Base-by-base conservation (phyloP, 2,113 vertebrate genomes). In the Engystomops pustulosus region DNA sequence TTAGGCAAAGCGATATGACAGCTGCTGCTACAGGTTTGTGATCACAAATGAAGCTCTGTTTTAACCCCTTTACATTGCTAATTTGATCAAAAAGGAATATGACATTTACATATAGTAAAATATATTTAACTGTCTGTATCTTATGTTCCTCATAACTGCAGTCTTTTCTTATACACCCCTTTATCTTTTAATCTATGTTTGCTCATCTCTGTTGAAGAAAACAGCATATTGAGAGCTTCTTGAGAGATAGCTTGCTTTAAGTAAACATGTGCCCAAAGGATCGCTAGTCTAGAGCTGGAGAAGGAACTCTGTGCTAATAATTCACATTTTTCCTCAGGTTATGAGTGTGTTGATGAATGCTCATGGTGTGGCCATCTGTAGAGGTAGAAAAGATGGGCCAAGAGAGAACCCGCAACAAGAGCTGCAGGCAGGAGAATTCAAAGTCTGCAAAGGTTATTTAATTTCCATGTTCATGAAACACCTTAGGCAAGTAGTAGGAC, bases 301-400 rank as follows among this genome's bases (percentile, higher is more conserved):
- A 30, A 38, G 44, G 53, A 14, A 65, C 9, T 17, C 18, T 18
- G 6, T 45, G 25, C 32, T 67, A 79, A 79, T 79, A 30, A 65
- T 47, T 44, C 77, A 44, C 25, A 10, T 17, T 80, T 14, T 11
- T 47, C 78, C 78, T 67, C 58, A 32, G 78, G 58, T 44, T 44
- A 67, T 79, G 44, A 80, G 2, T 6, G 23, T 17, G 12, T 30
- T 80, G 78, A 67, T 47, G 41, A 27, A 67, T 65, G 60, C 7
- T 6, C 5, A 34, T 14, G 53, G n/a, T 60, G 38, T 32, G 58
- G 78, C 78, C 78, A 80, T 80, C 78, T 80, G 78, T 23, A 18
- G 55, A 67, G 38, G 41, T 27, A 67, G 38, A 67, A 14, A 5
- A 79, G 20, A 38, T n/a, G n/a, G 53, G 58, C 77, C 9, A 79